phyloP scores from a whole-genome alignment of 2,113 vertebrate species.

The Romanogobio albipinnatus region DNA sequence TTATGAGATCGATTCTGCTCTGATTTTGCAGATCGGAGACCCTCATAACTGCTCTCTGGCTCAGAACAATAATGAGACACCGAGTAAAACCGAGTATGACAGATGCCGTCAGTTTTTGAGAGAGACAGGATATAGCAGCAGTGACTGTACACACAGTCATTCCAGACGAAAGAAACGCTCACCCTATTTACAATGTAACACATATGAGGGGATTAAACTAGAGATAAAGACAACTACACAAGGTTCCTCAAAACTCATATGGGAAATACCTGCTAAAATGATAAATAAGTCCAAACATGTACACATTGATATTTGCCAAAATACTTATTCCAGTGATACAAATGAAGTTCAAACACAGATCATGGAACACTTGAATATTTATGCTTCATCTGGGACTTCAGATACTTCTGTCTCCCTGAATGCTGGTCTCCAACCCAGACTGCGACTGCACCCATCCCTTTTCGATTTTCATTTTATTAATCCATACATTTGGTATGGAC shows the following conservation, averaged over 20 bases:
- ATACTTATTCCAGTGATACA: background rate
- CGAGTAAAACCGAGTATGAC: too few species aligned
- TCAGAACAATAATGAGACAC: too few species aligned
- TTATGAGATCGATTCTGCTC: slow-evolving; percentile 25
- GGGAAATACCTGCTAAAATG: background rate
- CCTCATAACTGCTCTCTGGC: background rate
- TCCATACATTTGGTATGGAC: slow-evolving; percentile 6
- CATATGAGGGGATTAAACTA: background rate
- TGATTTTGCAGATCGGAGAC: background rate
- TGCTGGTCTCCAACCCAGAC: background rate
- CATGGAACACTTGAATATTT: background rate
- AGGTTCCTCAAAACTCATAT: background rate
- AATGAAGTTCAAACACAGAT: background rate
- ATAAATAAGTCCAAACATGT: background rate
- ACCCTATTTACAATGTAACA: background rate
- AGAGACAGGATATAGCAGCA: background rate
- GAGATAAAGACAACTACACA: background rate
- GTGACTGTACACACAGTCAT: background rate
- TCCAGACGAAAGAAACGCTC: background rate
- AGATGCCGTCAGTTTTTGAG: background rate
- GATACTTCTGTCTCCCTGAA: background rate
- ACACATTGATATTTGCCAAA: background rate
- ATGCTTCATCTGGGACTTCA: background rate
- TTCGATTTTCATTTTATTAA: background rate
- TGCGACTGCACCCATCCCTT: background rate